A percentile compares a stretch with the other conserved stretches of the same genome.
Evolutionary conservation across 1,140 invertebrate species (phyloP).

Genomic region (Sitophilus oryzae): DNA sequence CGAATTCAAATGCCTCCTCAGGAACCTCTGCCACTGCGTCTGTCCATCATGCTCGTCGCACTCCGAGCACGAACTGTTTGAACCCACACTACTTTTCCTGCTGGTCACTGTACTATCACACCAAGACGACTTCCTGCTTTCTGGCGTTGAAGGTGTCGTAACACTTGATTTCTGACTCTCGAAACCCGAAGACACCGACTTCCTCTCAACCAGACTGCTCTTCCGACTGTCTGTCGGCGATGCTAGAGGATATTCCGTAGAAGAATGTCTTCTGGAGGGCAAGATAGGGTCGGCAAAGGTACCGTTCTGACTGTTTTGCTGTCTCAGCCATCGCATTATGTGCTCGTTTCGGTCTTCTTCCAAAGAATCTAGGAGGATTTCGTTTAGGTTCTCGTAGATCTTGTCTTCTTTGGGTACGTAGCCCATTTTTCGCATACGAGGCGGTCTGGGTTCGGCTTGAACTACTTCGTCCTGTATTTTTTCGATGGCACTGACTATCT

Average conservation of each 20-base stretch:
- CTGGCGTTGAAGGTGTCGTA: slow-evolving; percentile 34
- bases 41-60: slow-evolving; percentile 47
- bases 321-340: slow-evolving; percentile 41
- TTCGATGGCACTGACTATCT: slow-evolving; percentile 41
- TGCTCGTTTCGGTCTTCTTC: slow-evolving; percentile 41
- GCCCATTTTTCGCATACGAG: slow-evolving; percentile 37
- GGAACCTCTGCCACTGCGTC: slow-evolving; percentile 52
- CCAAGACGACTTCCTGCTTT: slow-evolving; percentile 34
- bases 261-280: slow-evolving; percentile 28
- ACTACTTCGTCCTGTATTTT: slow-evolving; percentile 28
- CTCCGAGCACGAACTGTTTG: slow-evolving; percentile 52
- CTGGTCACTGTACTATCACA: slow-evolving; percentile 36
- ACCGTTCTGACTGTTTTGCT: slow-evolving; percentile 35
- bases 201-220: slow-evolving; percentile 30
- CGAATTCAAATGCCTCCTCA: slow-evolving; percentile 51
- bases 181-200: slow-evolving; percentile 34
- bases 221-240: slow-evolving; percentile 38
- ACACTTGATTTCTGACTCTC: slow-evolving; percentile 37
- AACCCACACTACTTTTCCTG: slow-evolving; percentile 51
- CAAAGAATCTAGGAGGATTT: slow-evolving; percentile 26
- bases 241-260: slow-evolving; percentile 20
- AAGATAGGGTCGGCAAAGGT: slow-evolving; percentile 15
- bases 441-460: slow-evolving; percentile 11
- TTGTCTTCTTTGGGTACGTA: slow-evolving; percentile 39
- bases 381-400: slow-evolving; percentile 39